A percentile compares a stretch with the other conserved stretches of the same genome.
Conservation (phyloP, 2,797 vertebrate genomes). For the Antennarius maculatus region DNA sequence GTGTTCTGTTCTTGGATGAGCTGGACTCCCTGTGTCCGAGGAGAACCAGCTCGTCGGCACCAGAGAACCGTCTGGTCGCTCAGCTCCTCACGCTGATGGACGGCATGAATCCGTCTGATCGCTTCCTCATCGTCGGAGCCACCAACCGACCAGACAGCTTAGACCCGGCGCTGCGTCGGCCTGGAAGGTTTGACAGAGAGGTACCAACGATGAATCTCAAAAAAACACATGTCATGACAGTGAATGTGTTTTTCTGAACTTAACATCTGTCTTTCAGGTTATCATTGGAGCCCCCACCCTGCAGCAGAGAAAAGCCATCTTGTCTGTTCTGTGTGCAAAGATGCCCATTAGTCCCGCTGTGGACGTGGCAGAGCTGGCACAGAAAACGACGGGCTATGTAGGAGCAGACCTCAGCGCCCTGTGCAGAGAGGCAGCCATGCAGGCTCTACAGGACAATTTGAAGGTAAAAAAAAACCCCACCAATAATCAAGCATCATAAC, state of each 20-base stretch:
- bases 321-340: constrained; percentile 82
- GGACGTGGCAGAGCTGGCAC: constrained; percentile 83
- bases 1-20: constrained; percentile 93
- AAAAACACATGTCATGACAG: neutral
- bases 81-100: constrained; percentile 96
- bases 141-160: constrained; percentile 91
- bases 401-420: constrained; percentile 93
- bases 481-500: neutral
- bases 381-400: constrained; percentile 90
- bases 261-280: constrained; percentile 74
- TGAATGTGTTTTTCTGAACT: neutral
- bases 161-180: constrained; percentile 91
- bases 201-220: constrained; percentile 63
- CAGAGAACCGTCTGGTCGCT: constrained; percentile 91
- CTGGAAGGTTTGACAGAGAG: constrained; percentile 95
- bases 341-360: constrained; percentile 84
- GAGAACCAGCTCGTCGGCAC: constrained; percentile 73
- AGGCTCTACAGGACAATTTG: constrained; percentile 78
- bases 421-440: constrained; percentile 91
- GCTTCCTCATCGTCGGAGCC: constrained; percentile 87
- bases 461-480: constrained; percentile 74
- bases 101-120: constrained; percentile 76
- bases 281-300: constrained; percentile 89
- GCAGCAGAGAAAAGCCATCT: constrained; percentile 86
- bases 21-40: constrained; percentile 91